Conservation (phyloP, 2,113 vertebrate genomes). For the Odontophorus gujanensis region DNA sequence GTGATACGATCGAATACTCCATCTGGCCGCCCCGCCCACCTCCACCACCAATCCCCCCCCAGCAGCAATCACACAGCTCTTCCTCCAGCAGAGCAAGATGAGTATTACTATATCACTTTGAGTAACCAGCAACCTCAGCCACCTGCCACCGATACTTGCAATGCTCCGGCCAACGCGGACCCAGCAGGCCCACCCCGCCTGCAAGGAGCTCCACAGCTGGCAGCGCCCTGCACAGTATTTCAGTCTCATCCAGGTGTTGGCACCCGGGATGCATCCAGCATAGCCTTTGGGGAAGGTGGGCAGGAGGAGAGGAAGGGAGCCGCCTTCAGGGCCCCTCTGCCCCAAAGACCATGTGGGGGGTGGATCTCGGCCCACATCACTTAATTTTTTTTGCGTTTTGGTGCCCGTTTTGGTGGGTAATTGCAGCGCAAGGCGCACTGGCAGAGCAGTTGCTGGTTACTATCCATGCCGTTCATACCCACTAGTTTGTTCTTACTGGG, state of each 20-base stretch:
- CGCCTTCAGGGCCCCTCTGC: conserved; percentile 41
- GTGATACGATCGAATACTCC: conserved; percentile 96
- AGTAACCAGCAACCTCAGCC: conserved; percentile 95
- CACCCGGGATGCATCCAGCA: not conserved
- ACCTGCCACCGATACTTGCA: conserved; percentile 71
- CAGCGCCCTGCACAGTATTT: conserved; percentile 72
- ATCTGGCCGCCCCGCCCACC: conserved; percentile 84
- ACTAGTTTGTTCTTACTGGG: conserved; percentile 93
- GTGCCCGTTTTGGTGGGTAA: not conserved
- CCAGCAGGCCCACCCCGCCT: conserved; percentile 66
- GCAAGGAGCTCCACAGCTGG: conserved; percentile 55
- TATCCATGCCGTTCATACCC: conserved; percentile 90
- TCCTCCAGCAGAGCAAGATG: conserved; percentile 88
- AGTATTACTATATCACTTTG: conserved; percentile 97
- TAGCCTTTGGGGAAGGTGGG: conserved; percentile 23
- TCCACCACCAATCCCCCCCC: conserved; percentile 80
- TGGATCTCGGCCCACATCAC: not conserved
- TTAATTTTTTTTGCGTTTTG: not conserved
- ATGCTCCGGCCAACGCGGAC: conserved; percentile 67
- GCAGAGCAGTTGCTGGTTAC: conserved; percentile 91
- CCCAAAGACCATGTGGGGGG: not conserved
- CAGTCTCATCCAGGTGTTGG: not conserved
- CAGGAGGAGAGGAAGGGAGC: conserved; percentile 14
- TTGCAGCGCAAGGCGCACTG: not conserved
- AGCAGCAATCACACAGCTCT: conserved; percentile 75